Percentiles rank a stretch among this genome's conserved stretches.
Conservation (phyloP, 2,888 invertebrate species). For the Hecatera dysodea region DNA sequence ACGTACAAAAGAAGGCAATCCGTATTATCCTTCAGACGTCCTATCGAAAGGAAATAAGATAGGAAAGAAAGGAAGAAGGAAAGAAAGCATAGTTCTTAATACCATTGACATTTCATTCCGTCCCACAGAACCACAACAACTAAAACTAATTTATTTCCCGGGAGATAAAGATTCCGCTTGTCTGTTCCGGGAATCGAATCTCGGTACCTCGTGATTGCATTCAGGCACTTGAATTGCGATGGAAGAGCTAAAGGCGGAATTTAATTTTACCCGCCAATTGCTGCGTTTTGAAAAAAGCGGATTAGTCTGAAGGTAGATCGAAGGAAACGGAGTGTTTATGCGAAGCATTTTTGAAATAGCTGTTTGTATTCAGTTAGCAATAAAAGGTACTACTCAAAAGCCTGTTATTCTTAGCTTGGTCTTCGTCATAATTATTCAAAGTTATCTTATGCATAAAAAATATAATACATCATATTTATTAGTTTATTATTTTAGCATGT, state of each 20-base stretch:
- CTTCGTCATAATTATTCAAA: too few species aligned
- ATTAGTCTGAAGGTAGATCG: conserved; percentile 36
- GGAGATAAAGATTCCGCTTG: conserved; percentile 63
- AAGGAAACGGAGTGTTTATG: conserved; percentile 19
- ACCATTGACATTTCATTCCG: conserved; percentile 66
- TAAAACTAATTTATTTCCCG: conserved; percentile 66
- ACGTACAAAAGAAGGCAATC: conserved; percentile 39
- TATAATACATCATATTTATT: too few species aligned
- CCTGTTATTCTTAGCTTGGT: too few species aligned
- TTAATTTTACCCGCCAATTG: conserved; percentile 64
- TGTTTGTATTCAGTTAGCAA: not conserved
- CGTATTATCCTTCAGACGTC: conserved; percentile 18
- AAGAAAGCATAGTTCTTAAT: conserved; percentile 57
- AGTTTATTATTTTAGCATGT: too few species aligned
- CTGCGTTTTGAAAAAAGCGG: conserved; percentile 48
- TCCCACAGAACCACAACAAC: conserved; percentile 59
- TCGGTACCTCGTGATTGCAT: conserved; percentile 64
- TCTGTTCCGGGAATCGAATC: conserved; percentile 67
- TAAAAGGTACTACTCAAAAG: too few species aligned
- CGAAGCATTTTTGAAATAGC: not conserved
- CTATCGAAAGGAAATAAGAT: conserved; percentile 31
- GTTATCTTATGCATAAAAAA: too few species aligned
- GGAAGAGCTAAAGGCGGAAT: conserved; percentile 60
- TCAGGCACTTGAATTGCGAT: conserved; percentile 59
- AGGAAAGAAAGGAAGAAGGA: conserved; percentile 20